Base-by-base conservation (phyloP, 2,797 vertebrate genomes). In the Chelon auratus region DNA sequence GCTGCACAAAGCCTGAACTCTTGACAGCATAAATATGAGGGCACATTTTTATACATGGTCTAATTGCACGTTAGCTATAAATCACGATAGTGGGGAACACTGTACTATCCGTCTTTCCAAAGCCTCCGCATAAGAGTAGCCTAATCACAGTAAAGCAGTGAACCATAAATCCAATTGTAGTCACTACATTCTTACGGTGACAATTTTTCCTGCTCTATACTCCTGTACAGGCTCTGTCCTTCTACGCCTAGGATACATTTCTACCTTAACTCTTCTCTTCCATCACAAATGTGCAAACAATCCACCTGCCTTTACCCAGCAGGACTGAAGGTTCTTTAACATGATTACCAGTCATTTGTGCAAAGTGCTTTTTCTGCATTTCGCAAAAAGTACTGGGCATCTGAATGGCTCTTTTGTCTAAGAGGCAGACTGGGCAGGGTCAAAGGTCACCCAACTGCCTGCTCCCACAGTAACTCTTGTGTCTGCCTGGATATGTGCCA, bases 381-480 rank as follows among this genome's bases (percentile, higher is more conserved):
- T 79, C 78, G 54, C 55, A 70, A 68, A 76, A 77, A 82, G 80
- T 48, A 54, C 30, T 26, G 68, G 74, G 39, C 24, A 81, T 86
- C 54, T 92, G 83, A 93, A 91, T 83, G 51, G 62, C 47, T 68
- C 72, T 84, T 90, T 91, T 93, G 91, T 94, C 71, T 68, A 22
- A 9, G 36, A 64, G 62, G 72, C 83, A 87, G 90, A 92, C 90
- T 84, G 78, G 87, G 72, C 80, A 81, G 63, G 90, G 84, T 92
- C 83, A 90, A 73, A 84, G 91, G 87, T 90, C 90, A 84, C 22
- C 66, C 72, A 55, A 66, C 79, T 18, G 81, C 83, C 75, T 68
- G 82, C 83, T 80, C 71, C 75, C 82, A 84, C 85, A 90, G 80
- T 73, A 86, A 71, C 65, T 67, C 83, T 61, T 76, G 83, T 83